Evolutionary conservation across 1,140 invertebrate genomes (phyloP).

Genomic region (Drosophila bocqueti): DNA sequence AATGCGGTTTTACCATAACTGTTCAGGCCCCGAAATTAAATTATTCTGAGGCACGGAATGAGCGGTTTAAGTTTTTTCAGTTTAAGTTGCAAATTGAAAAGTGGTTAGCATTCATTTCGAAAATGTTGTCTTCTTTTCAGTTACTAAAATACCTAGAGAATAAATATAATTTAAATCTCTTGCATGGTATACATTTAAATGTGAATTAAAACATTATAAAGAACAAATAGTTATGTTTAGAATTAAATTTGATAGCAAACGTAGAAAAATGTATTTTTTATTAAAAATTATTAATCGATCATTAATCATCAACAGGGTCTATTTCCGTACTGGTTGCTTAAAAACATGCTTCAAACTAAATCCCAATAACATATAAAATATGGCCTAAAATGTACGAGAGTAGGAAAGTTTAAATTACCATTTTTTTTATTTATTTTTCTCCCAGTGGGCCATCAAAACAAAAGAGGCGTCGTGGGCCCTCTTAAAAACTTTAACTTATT

Average conservation of each 20-base stretch:
- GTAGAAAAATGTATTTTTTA: background rate
- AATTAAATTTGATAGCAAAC: no score
- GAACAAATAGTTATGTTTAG: no score
- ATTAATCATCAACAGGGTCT: background rate
- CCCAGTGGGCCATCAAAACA: constrained; percentile 32
- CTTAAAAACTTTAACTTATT: constrained; percentile 25
- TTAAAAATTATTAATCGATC: background rate
- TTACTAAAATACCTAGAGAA: no score
- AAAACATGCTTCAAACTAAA: background rate
- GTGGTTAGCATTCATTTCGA: background rate
- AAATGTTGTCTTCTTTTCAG: background rate
- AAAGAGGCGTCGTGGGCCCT: constrained; percentile 21
- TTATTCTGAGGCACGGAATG: background rate
- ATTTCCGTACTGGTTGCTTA: background rate
- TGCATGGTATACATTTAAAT: no score
- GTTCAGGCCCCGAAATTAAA: background rate
- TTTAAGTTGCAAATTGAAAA: background rate
- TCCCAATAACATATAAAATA: background rate
- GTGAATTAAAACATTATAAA: no score
- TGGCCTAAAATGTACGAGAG: background rate
- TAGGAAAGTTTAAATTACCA: no score
- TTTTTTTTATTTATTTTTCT: background rate
- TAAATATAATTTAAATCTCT: background rate
- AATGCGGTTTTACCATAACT: background rate
- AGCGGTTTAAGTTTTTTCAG: background rate